Conservation (phyloP, 2,888 invertebrate genomes). For the Drosophila atripex region DNA sequence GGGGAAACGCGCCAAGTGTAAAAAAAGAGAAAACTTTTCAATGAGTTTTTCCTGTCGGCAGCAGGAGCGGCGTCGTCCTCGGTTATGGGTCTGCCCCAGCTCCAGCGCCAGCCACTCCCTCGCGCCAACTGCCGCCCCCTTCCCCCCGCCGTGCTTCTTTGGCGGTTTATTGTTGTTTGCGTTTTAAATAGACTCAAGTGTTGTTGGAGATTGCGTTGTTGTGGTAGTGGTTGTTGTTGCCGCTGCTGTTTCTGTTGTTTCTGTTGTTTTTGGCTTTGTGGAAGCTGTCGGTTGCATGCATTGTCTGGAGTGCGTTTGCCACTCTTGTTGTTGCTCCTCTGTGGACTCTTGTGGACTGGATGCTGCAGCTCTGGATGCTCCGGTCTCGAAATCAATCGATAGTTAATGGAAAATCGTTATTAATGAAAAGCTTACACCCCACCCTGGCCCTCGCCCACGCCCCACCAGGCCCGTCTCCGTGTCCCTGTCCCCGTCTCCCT, state of each 20-base stretch:
- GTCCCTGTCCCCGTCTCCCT: conserved; percentile 21
- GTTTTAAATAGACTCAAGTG: conserved; percentile 79
- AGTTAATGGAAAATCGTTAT: conserved; percentile 84
- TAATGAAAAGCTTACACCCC: conserved; percentile 82
- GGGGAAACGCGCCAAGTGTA: conserved; percentile 66
- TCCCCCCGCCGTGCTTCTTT: conserved; percentile 1
- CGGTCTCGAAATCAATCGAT: conserved; percentile 82
- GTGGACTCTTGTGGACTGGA: conserved; percentile 45
- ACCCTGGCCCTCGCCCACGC: conserved; percentile 11
- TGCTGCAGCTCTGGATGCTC: conserved; percentile 38
- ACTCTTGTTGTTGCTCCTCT: conserved; percentile 56
- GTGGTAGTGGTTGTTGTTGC: conserved; percentile 38
- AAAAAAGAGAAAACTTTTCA: conserved; percentile 80
- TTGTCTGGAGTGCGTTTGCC: conserved; percentile 80
- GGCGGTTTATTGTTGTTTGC: conserved; percentile 75
- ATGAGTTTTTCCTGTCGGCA: conserved; percentile 80
- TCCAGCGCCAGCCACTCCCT: background rate
- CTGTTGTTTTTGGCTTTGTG: conserved; percentile 37
- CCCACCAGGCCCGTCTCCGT: conserved; percentile 26
- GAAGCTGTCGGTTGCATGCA: conserved; percentile 67
- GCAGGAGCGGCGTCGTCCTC: conserved; percentile 47
- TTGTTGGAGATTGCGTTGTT: conserved; percentile 51
- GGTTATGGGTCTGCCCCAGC: conserved; percentile 69
- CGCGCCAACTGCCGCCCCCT: no score
- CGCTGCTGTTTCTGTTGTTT: conserved; percentile 11